These are phyloP conservation scores for Isaurus tuberculatus DNA, from an alignment of 92 coral and sea anemone genomes.

Conservation along the genomic window DNA sequence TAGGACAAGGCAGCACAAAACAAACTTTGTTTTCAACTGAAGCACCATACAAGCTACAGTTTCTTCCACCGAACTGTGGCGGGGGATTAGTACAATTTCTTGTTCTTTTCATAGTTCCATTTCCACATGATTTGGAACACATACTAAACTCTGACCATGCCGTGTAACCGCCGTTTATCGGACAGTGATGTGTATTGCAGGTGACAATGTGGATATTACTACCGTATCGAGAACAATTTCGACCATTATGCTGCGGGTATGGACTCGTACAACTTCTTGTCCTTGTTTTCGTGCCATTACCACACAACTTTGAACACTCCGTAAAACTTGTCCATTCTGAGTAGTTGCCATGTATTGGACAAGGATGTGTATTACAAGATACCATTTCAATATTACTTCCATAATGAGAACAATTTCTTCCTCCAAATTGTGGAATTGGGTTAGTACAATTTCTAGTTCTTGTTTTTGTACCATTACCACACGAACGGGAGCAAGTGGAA, in stretches of 20 bases:
- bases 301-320: constrained; percentile 81
- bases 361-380: constrained; percentile 67
- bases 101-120: constrained; percentile 67
- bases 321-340: constrained; percentile 74
- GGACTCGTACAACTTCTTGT: constrained; percentile 80
- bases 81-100: constrained; percentile 78
- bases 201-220: constrained; percentile 43
- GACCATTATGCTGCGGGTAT: constrained; percentile 74
- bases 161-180: constrained; percentile 80
- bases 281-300: constrained; percentile 65
- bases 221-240: constrained; percentile 72
- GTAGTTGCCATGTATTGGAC: constrained; percentile 84
- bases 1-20: constrained; percentile 71
- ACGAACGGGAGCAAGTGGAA: constrained; percentile 54
- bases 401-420: constrained; percentile 63
- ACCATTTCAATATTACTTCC: constrained; percentile 60
- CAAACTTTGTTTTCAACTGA: constrained; percentile 59
- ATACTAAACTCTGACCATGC: constrained; percentile 69
- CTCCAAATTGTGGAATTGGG: constrained; percentile 72
- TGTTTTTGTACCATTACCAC: constrained; percentile 58
- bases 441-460: constrained; percentile 58
- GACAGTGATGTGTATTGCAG: constrained; percentile 75
- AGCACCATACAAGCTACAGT: constrained; percentile 76
- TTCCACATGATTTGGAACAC: constrained; percentile 80
- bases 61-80: constrained; percentile 80